phyloP scores from a whole-genome alignment of 1,140 invertebrate species.

The Zaprionus lachaisei region DNA sequence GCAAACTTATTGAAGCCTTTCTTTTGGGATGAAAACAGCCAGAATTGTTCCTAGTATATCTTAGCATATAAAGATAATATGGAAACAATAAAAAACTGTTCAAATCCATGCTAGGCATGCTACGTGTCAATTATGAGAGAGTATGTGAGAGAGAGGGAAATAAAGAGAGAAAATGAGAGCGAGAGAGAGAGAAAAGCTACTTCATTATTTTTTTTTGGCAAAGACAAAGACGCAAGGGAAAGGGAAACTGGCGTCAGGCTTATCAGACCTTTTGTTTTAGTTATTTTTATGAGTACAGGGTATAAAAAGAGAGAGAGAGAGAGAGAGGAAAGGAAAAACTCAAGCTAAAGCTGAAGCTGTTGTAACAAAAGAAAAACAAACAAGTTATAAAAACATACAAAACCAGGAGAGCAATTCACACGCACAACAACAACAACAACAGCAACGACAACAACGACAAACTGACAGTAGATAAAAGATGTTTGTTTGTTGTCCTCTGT shows the following conservation, averaged over 20 bases:
- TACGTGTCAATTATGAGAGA: background rate
- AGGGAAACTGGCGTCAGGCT: background rate
- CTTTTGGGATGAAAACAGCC: background rate
- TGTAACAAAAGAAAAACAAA: slow-evolving; percentile 33
- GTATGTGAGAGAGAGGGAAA: background rate
- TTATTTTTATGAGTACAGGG: slow-evolving; percentile 17
- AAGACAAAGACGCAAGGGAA: background rate
- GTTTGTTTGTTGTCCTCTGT: slow-evolving; percentile 68
- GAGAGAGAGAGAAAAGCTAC: background rate
- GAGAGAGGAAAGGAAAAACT: slow-evolving; percentile 4
- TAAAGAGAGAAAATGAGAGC: background rate
- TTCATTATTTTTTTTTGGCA: background rate
- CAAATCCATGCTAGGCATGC: background rate
- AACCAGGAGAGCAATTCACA: slow-evolving; percentile 72
- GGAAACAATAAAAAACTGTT: background rate
- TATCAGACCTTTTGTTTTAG: slow-evolving; percentile 10
- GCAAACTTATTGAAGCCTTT: background rate
- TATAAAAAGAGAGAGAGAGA: slow-evolving; percentile 4
- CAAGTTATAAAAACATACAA: slow-evolving; percentile 53
- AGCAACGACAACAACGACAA: slow-evolving; percentile 32
- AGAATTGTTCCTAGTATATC: background rate
- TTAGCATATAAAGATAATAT: slow-evolving; percentile 1
- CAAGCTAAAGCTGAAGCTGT: slow-evolving; percentile 8
- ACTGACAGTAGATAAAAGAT: slow-evolving; percentile 64
- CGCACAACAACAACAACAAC: slow-evolving; percentile 57